Evolutionary conservation across 2,797 vertebrate species (phyloP).

Genomic region (Lepilemur septentrionalis): DNA sequence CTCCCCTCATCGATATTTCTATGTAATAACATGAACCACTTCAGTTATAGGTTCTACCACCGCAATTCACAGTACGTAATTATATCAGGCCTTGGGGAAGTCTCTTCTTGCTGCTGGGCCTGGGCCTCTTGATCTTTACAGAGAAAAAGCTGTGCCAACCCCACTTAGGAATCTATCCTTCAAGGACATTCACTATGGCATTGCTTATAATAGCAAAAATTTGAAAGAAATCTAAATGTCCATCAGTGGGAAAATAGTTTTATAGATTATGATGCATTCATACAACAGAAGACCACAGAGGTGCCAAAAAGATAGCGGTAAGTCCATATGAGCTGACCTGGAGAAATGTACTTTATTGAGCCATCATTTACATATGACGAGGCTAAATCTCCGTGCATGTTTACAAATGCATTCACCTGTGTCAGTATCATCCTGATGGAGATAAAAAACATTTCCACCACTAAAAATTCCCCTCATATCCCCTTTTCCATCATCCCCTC

Average conservation of each 20-base stretch:
- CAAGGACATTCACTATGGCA: too few species aligned
- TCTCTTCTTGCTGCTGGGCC: not conserved
- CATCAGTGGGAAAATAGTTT: not conserved
- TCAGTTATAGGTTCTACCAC: not conserved
- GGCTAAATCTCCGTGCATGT: not conserved
- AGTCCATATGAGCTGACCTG: not conserved
- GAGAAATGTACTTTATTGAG: not conserved
- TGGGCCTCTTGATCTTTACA: not conserved
- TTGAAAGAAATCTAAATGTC: not conserved
- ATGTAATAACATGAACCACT: not conserved
- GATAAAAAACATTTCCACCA: not conserved
- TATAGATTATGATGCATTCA: not conserved
- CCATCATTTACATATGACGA: not conserved
- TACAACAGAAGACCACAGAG: not conserved
- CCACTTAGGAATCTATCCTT: not conserved
- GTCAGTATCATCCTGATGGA: not conserved
- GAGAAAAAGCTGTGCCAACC: not conserved
- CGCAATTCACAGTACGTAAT: not conserved
- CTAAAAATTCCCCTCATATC: not conserved
- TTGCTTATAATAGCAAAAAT: not conserved
- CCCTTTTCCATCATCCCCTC: not conserved
- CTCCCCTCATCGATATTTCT: not conserved
- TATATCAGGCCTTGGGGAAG: not conserved
- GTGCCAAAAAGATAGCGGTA: not conserved
- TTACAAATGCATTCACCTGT: not conserved